Evolutionary conservation across 2,113 vertebrate species (phyloP).

Genomic region (Nestor notabilis): DNA sequence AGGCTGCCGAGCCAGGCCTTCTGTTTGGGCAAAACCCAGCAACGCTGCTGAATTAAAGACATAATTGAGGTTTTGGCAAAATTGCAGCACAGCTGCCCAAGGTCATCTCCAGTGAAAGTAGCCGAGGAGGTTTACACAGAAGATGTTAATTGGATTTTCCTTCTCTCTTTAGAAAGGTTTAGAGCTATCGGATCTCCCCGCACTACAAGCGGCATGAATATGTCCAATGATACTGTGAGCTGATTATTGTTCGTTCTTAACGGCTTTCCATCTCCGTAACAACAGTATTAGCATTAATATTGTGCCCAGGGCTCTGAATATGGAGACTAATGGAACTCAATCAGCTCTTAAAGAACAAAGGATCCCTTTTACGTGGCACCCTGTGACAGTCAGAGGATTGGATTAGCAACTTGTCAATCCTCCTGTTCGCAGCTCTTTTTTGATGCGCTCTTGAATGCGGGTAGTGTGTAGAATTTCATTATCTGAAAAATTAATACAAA

Average conservation of each 20-base stretch:
- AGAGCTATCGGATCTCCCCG: conserved; percentile 46
- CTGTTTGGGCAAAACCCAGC: conserved; percentile 27
- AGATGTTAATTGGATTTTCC: conserved; percentile 59
- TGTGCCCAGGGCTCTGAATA: conserved; percentile 49
- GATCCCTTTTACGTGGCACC: conserved; percentile 19
- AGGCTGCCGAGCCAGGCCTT: neutral
- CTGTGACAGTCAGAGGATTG: conserved; percentile 49
- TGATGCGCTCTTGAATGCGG: neutral
- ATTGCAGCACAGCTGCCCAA: conserved; percentile 49
- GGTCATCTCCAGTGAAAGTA: conserved; percentile 37
- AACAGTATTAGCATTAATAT: conserved; percentile 48
- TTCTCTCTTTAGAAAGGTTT: conserved; percentile 26
- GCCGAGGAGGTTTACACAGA: conserved; percentile 16
- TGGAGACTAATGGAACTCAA: conserved; percentile 56
- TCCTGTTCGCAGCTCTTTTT: neutral
- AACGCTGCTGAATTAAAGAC: neutral
- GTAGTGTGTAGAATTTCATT: conserved; percentile 11
- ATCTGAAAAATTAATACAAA: conserved; percentile 58
- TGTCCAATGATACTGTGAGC: conserved; percentile 54
- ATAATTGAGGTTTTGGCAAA: conserved; percentile 35
- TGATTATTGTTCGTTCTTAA: conserved; percentile 59
- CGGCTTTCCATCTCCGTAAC: conserved; percentile 55
- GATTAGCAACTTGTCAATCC: conserved; percentile 56
- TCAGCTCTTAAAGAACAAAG: conserved; percentile 66
- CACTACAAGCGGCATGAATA: conserved; percentile 42